phyloP scores from a whole-genome alignment of 2,797 vertebrate genomes.

The Momotus momota region DNA sequence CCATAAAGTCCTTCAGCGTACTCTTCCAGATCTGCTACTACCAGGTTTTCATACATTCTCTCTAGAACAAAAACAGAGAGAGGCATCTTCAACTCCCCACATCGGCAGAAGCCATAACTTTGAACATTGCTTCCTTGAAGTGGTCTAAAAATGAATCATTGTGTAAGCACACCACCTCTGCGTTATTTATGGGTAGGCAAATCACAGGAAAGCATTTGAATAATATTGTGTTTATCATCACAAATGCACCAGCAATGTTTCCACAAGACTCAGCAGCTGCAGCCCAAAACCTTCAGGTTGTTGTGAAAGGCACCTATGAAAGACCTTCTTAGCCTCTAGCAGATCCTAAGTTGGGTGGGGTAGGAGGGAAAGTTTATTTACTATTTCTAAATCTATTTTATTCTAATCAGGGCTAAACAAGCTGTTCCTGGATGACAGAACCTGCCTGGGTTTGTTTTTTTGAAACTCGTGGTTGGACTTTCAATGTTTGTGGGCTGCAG shows the following conservation, averaged over 20 bases:
- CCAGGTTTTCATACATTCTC: not conserved
- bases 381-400: not conserved
- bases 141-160: not conserved
- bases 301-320: not conserved
- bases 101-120: not conserved
- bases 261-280: not conserved
- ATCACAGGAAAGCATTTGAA: constrained; percentile 3
- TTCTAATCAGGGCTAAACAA: not conserved
- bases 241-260: not conserved
- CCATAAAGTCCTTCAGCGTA: not conserved
- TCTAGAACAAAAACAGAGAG: not conserved
- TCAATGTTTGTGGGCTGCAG: not conserved
- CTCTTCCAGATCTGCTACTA: not conserved
- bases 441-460: constrained; percentile 26
- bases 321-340: not conserved
- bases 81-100: not conserved
- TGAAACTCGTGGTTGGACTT: not conserved
- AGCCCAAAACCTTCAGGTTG: not conserved
- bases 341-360: not conserved
- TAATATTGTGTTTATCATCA: not conserved
- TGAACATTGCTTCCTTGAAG: not conserved
- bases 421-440: constrained; percentile 24
- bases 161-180: not conserved
- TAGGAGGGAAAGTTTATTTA: constrained; percentile 1
- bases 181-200: not conserved